A percentile compares a stretch with the other conserved stretches of the same genome.
These are phyloP conservation scores for Microplitis mediator DNA, from an alignment of 1,140 invertebrate genomes.

Conservation along the genomic window DNA sequence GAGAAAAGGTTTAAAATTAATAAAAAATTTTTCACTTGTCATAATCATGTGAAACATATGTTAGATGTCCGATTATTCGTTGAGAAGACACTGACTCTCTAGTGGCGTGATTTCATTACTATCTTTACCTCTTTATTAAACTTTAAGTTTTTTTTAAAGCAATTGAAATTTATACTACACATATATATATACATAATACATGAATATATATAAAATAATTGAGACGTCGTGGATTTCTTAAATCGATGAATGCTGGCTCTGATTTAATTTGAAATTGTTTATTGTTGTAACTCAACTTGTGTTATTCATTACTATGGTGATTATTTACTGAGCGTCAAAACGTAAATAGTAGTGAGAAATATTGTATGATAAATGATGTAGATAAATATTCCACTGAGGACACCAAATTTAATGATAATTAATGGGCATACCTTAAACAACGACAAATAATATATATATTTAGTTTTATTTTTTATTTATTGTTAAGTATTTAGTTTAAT, in stretches of 20 bases:
- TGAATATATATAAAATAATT: too few species aligned
- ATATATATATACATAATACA: too few species aligned
- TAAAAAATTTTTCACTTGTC: too few species aligned
- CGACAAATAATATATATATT: neutral
- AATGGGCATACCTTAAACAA: constrained; percentile 54
- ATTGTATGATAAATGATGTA: constrained; percentile 37
- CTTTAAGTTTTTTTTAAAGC: too few species aligned
- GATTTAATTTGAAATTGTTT: constrained; percentile 52
- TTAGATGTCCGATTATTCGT: too few species aligned
- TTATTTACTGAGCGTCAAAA: constrained; percentile 57
- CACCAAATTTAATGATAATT: constrained; percentile 33
- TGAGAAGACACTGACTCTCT: too few species aligned
- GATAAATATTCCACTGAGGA: constrained; percentile 25
- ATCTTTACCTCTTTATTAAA: too few species aligned
- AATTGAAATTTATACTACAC: too few species aligned
- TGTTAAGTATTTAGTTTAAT: too few species aligned
- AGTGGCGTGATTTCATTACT: too few species aligned
- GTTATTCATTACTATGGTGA: neutral
- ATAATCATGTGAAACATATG: too few species aligned
- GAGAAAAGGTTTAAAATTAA: too few species aligned
- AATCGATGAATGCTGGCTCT: constrained; percentile 49
- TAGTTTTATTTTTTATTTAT: constrained; percentile 5
- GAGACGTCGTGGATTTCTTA: constrained; percentile 56
- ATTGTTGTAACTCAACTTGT: constrained; percentile 49
- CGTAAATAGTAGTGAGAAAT: constrained; percentile 51